Conservation (phyloP, 2,113 vertebrate genomes). For the Hipposideros armiger region DNA sequence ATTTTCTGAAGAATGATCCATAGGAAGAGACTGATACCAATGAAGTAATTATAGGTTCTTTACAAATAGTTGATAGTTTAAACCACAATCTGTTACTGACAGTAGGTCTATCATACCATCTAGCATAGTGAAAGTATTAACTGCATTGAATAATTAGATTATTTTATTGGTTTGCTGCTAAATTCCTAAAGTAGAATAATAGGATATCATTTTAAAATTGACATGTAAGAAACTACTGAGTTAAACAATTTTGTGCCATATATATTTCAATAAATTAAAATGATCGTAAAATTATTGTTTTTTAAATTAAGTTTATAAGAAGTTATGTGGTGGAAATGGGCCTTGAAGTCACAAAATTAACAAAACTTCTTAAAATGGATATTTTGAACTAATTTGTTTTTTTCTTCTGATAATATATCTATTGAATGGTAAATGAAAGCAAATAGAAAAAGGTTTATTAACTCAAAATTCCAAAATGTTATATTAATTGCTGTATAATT, state of each 20-base stretch:
- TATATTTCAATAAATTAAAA: slow-evolving; percentile 51
- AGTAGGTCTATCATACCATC: neutral
- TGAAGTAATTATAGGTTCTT: neutral
- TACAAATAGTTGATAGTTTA: neutral
- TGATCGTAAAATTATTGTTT: neutral
- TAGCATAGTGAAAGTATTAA: neutral
- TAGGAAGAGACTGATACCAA: neutral
- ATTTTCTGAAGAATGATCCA: neutral
- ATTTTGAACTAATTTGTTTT: slow-evolving; percentile 6
- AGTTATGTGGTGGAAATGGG: neutral
- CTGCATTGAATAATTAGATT: neutral
- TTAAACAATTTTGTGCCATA: neutral
- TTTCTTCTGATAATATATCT: neutral
- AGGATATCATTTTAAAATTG: neutral
- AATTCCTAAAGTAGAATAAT: slow-evolving; percentile 2
- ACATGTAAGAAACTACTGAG: neutral
- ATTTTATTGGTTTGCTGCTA: neutral
- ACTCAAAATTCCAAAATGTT: neutral
- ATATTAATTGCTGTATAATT: neutral
- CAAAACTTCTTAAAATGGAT: neutral
- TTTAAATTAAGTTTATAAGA: neutral
- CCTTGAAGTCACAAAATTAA: neutral
- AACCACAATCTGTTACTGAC: neutral
- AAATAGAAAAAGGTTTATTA: neutral
- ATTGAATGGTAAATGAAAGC: neutral